Evolutionary conservation across 2,888 invertebrate genomes (phyloP).

Genomic region (Schrankia costaestrigalis): DNA sequence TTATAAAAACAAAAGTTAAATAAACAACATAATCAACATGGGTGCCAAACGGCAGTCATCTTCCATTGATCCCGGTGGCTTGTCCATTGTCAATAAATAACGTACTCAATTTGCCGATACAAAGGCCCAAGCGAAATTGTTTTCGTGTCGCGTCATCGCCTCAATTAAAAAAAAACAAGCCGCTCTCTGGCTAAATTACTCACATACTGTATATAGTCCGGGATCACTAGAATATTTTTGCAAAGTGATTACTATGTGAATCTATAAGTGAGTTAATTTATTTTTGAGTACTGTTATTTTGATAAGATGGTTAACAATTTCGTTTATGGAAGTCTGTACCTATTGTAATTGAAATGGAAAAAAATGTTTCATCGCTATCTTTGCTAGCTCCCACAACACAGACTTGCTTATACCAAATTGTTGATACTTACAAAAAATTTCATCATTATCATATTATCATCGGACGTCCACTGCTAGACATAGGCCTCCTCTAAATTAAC

Average conservation of each 20-base stretch:
- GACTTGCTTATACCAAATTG: too few species aligned
- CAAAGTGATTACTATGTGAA: background rate
- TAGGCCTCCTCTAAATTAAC: too few species aligned
- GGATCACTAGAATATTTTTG: constrained; percentile 10
- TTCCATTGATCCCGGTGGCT: constrained; percentile 24
- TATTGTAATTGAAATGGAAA: too few species aligned
- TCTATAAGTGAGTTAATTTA: background rate
- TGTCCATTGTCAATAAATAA: constrained; percentile 47
- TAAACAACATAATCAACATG: background rate
- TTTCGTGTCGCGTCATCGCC: constrained; percentile 52
- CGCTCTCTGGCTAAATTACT: constrained; percentile 33
- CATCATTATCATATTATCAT: too few species aligned
- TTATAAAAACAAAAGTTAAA: constrained; percentile 1
- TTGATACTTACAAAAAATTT: too few species aligned
- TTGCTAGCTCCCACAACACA: too few species aligned
- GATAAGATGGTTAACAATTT: too few species aligned
- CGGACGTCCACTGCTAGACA: too few species aligned
- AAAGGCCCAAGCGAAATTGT: constrained; percentile 48
- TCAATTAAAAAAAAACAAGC: constrained; percentile 53
- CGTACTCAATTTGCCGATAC: constrained; percentile 56
- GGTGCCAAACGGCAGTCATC: constrained; percentile 12
- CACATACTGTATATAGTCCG: constrained; percentile 22
- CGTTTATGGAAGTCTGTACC: too few species aligned
- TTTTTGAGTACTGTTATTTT: too few species aligned
- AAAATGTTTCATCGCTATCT: too few species aligned